Base-by-base conservation (phyloP, 2,888 invertebrate genomes). In the Oeneis ivallda region DNA sequence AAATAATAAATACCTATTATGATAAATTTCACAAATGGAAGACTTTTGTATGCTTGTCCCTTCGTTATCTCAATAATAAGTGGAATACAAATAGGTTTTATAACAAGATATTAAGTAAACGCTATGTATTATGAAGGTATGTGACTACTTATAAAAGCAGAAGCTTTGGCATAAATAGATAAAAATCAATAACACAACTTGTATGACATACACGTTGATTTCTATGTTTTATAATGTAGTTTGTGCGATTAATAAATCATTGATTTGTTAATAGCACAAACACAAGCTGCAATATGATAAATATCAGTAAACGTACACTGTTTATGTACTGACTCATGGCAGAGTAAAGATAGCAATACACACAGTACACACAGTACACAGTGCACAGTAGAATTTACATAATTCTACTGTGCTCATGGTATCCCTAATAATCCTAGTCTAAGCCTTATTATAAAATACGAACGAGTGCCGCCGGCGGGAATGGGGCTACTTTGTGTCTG, bases 131-230 rank as follows among this genome's bases (percentile, higher is more conserved):
- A 26, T 26, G 26, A 4, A 26, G 26, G 26, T 26, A 26, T 26
- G 5, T 26, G 2, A 2, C 26, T 26, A 26, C 26, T 26, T 26
- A 26, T 26, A 26, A 8, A 15, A 15, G 6, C 17, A 47, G 39
- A 60, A 60, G 52, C 61, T 61, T 52, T 52, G 41, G 26, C 52
- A 52, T 41, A 41, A 61, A 61, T 62, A 45, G 56, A 52, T 45
- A 63, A 54, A 13, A 63, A 50, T 26, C 32, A 67, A 67, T 63
- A 65, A 47, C 8, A 41, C 60, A 47, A 60, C 47, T 63, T 62
- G 60, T 67, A 67, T 67, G 64, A 52, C 41, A 43, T 17, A 50
- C 58, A 62, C 62, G 64, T 69, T 50, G 1, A 43, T 26, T 53
- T 45, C 53, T 49, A 37, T 34, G 53, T 19, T 52, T 62, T 63